Evolutionary conservation across 2,888 invertebrate genomes (phyloP).

Genomic region (Apotomis betuletana): DNA sequence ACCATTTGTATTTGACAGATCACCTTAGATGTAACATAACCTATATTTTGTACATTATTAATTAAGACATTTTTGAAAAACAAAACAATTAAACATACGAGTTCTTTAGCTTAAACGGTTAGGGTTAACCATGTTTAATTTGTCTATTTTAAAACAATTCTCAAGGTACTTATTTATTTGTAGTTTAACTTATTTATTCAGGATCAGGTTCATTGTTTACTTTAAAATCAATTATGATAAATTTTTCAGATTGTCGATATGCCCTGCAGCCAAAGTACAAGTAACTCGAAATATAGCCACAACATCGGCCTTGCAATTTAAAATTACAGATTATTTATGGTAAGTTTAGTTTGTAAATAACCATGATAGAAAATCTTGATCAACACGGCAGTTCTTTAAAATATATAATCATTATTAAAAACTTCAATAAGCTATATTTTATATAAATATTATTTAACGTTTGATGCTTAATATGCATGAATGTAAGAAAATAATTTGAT

Average conservation of each 20-base stretch:
- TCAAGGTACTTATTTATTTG: constrained; percentile 56
- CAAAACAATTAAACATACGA: neutral
- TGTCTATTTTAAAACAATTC: constrained; percentile 68
- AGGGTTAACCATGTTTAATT: constrained; percentile 56
- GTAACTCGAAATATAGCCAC: constrained; percentile 62
- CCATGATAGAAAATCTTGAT: neutral
- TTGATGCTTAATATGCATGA: too few species aligned
- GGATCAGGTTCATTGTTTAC: neutral
- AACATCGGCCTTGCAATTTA: constrained; percentile 65
- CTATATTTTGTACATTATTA: constrained; percentile 6
- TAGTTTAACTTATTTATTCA: neutral
- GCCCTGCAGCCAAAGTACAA: constrained; percentile 54
- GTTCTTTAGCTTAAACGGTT: neutral
- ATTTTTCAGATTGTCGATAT: constrained; percentile 66
- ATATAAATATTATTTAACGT: too few species aligned
- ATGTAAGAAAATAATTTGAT: neutral
- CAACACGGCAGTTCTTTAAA: too few species aligned
- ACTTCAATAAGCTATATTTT: too few species aligned
- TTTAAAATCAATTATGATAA: constrained; percentile 27
- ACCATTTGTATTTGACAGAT: constrained; percentile 20
- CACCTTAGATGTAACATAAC: constrained; percentile 14
- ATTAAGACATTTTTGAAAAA: neutral
- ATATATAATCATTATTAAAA: too few species aligned
- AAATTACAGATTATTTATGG: constrained; percentile 74
- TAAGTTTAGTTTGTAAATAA: constrained; percentile 49